Conservation (phyloP, 2,888 invertebrate species). For the Agrilus mali region DNA sequence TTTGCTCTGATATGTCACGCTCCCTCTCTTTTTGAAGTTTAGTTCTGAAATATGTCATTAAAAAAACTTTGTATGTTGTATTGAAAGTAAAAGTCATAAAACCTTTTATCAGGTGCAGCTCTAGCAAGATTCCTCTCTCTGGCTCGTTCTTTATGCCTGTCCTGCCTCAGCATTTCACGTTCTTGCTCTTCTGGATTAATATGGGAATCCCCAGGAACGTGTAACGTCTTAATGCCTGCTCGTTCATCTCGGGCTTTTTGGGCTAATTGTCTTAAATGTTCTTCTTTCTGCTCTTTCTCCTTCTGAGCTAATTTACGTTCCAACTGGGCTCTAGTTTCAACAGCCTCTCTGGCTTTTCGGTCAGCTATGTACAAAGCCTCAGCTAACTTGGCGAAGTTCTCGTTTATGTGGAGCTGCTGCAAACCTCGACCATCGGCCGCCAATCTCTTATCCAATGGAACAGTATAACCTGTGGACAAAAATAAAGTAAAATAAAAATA, state of each 20-base stretch:
- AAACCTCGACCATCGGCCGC: constrained; percentile 97
- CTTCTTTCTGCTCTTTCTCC: constrained; percentile 97
- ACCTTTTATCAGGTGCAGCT: constrained; percentile 88
- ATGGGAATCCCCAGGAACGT: constrained; percentile 27
- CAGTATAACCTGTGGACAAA: constrained; percentile 81
- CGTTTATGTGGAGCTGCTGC: constrained; percentile 95
- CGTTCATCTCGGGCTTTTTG: constrained; percentile 92
- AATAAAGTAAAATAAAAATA: constrained; percentile 3
- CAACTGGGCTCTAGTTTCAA: constrained; percentile 89
- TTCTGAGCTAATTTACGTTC: constrained; percentile 95
- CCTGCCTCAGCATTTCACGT: constrained; percentile 75
- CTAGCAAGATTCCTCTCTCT: constrained; percentile 86
- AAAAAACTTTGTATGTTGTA: constrained; percentile 1
- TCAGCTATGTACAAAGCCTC: constrained; percentile 98
- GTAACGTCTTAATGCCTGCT: constrained; percentile 57
- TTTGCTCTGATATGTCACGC: constrained; percentile 96
- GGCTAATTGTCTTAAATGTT: constrained; percentile 82
- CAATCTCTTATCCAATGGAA: constrained; percentile 92
- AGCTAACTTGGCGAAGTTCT: constrained; percentile 96
- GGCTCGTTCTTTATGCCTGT: constrained; percentile 82
- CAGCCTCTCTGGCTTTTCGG: constrained; percentile 89
- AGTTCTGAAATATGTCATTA: constrained; percentile 36
- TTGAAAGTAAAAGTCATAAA: background rate
- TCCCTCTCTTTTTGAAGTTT: constrained; percentile 84
- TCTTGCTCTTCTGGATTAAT: constrained; percentile 60